Percentiles rank a stretch among this genome's conserved stretches.
Conservation (phyloP, 2,888 invertebrate genomes). For the Bellardia pandia region DNA sequence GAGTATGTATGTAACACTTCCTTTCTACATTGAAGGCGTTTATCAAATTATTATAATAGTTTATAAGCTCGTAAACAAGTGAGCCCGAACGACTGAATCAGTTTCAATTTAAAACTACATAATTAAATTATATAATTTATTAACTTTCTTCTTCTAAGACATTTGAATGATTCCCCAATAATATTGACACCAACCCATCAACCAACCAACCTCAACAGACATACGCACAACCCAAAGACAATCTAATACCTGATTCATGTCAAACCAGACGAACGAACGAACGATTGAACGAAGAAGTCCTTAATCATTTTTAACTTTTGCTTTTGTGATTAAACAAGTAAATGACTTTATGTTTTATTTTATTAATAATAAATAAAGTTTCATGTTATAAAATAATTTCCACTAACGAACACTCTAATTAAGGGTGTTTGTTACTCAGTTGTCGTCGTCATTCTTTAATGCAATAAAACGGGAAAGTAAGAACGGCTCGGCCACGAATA, state of each 20-base stretch:
- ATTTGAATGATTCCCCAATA: not conserved
- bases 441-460: slow-evolving; percentile 67
- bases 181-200: not conserved
- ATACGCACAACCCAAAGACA: slow-evolving; percentile 20
- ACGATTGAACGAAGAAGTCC: no score
- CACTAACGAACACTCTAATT: slow-evolving; percentile 70
- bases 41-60: no score
- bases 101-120: slow-evolving; percentile 15
- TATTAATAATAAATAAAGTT: slow-evolving; percentile 56
- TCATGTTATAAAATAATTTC: slow-evolving; percentile 64
- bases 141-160: slow-evolving; percentile 22
- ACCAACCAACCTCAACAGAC: not conserved
- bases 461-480: slow-evolving; percentile 58
- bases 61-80: no score
- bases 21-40: no score
- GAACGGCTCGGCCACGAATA: slow-evolving; percentile 46
- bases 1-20: no score
- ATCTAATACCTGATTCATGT: slow-evolving; percentile 24
- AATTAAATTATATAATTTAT: slow-evolving; percentile 21
- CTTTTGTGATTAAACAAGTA: slow-evolving; percentile 56
- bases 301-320: slow-evolving; percentile 37
- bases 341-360: slow-evolving; percentile 57
- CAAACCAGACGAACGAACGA: slow-evolving; percentile 1
- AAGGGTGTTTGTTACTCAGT: slow-evolving; percentile 68
- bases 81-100: not conserved